Base-by-base conservation (phyloP, 2,113 vertebrate genomes). In the Dicerorhinus sumatrensis region DNA sequence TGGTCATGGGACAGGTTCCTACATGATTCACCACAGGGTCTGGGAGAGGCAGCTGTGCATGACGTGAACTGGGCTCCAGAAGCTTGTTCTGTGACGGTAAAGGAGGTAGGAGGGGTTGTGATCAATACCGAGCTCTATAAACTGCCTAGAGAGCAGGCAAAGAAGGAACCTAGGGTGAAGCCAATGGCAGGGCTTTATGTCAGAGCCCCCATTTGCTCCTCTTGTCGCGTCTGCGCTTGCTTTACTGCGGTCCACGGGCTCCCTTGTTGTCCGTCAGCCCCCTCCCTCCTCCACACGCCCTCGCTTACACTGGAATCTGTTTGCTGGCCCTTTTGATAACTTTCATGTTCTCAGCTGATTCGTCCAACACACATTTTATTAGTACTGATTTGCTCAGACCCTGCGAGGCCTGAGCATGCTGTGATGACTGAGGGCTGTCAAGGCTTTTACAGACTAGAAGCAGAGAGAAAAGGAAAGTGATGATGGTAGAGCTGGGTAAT, bases 221-320 rank as follows among this genome's bases (percentile, higher is more conserved):
- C 1, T 0, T 0, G 1, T 4, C 5, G 0, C 29, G 3, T 3
- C 39, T 10, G 18, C 1, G 36, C 4, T 0, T 6, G 8, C 1
- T 29, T 42, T 6, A 5, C 60, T 0, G 4, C 13, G 18, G 81
- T 33, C 21, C 46, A 13, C 17, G 0, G 0, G n/a, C 25, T 27
- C 62, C 8, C 0, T 42, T 27, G 21, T 27, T 17, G 20, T 54
- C 20, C 0, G 4, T 13, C 94, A 33, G 51, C 31, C 31, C 54
- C 54, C 7, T 11, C 1, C 0, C 31, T n/a, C 9, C 14, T 39
- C 25, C 0, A 6, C 4, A 0, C 1, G 0, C 65, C 36, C 48
- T 1, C 0, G 54, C 31, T 65, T 12, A n/a, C 11, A 0, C 0
- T 13, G 36, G 39, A 42, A 27, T 33, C 36, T 36, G 2, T 39